phyloP scores from a whole-genome alignment of 2,888 invertebrate genomes.

The Lingula anatina region DNA sequence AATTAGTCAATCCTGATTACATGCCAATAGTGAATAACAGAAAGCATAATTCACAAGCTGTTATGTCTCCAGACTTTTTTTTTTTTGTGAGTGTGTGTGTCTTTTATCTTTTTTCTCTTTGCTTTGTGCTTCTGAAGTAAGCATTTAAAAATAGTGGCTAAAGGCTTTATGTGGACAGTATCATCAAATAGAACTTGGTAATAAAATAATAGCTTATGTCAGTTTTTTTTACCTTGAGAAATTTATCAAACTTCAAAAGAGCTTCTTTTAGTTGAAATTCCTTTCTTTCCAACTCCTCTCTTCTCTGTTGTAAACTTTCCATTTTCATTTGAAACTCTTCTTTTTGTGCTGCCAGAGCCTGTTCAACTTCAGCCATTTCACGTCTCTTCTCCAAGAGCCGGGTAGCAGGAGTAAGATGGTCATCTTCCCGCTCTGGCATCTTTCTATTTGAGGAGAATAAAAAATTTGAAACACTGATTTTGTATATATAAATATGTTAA shows the following conservation, averaged over 20 bases:
- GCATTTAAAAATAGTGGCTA: no score
- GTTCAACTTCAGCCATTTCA: slow-evolving; percentile 53
- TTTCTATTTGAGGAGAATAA: slow-evolving; percentile 28
- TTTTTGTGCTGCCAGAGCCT: slow-evolving; percentile 51
- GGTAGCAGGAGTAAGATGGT: slow-evolving; percentile 52
- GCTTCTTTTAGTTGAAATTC: slow-evolving; percentile 52
- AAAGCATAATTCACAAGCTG: no score
- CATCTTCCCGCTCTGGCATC: slow-evolving; percentile 53
- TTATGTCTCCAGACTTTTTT: no score
- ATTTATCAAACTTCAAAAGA: slow-evolving; percentile 52
- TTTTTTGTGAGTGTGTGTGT: no score
- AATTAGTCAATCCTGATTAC: no score
- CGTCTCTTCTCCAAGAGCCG: slow-evolving; percentile 49
- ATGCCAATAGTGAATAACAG: no score
- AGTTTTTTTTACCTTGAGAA: slow-evolving; percentile 44
- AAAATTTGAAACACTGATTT: not conserved
- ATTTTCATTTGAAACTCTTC: slow-evolving; percentile 55
- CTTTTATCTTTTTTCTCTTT: no score
- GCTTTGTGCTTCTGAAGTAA: no score
- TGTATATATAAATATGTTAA: not conserved
- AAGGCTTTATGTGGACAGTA: no score
- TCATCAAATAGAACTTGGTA: no score
- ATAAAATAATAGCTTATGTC: no score
- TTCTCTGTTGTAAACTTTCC: slow-evolving; percentile 52
- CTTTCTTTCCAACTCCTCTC: slow-evolving; percentile 51